A percentile compares a stretch with the other conserved stretches of the same genome.
phyloP scores from a whole-genome alignment of 92 coral and sea anemone species.

The Bergia sp. region DNA sequence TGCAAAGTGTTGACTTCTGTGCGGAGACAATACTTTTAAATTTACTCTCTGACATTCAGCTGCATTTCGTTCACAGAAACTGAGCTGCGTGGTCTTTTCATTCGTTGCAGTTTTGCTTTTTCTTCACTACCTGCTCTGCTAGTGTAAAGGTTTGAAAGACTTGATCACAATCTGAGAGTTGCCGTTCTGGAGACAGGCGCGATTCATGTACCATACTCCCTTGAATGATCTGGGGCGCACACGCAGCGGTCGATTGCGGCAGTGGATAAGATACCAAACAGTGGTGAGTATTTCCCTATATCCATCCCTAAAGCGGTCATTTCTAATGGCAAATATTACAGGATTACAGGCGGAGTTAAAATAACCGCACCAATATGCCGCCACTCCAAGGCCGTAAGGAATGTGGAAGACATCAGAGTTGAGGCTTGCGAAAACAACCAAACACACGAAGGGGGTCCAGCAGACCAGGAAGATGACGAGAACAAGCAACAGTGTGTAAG shows the following conservation, averaged over 20 bases:
- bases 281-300: conserved; percentile 71
- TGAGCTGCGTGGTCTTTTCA: not conserved
- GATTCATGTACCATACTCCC: conserved; percentile 60
- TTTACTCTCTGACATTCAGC: not conserved
- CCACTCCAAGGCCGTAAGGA: conserved; percentile 86
- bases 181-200: conserved; percentile 32
- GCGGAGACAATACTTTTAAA: not conserved
- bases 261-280: conserved; percentile 63
- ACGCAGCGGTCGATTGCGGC: conserved; percentile 25
- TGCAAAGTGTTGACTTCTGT: not conserved
- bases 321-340: conserved; percentile 77
- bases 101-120: not conserved
- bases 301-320: conserved; percentile 88
- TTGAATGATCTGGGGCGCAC: conserved; percentile 38
- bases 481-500: conserved; percentile 77
- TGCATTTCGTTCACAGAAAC: not conserved
- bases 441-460: conserved; percentile 82
- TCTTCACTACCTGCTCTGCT: conserved; percentile 52
- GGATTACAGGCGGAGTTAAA: conserved; percentile 84
- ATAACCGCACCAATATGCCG: conserved; percentile 92
- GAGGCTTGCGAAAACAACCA: conserved; percentile 71
- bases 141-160: conserved; percentile 42
- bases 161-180: conserved; percentile 43
- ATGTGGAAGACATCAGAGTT: conserved; percentile 59
- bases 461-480: conserved; percentile 76